phyloP scores from a whole-genome alignment of 2,888 invertebrate species.

The Tromatobia lineatoria region DNA sequence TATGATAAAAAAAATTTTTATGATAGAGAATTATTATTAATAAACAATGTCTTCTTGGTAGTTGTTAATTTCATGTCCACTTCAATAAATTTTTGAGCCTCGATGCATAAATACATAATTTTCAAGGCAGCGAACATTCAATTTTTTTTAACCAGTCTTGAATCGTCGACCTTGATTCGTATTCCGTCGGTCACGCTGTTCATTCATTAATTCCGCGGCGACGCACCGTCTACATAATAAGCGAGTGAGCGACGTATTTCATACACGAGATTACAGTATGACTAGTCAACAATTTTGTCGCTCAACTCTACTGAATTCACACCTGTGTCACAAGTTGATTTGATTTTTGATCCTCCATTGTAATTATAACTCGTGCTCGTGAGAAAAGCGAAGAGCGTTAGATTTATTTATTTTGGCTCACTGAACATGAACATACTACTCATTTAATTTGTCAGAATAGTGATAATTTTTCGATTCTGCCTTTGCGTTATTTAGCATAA shows the following conservation, averaged over 20 bases:
- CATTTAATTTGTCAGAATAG: no score
- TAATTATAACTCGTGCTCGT: constrained; percentile 7
- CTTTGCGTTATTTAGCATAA: no score
- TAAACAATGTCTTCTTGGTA: no score
- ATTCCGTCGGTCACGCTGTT: constrained; percentile 15
- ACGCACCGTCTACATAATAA: constrained; percentile 49
- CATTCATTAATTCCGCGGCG: constrained; percentile 59
- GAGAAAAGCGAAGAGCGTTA: constrained; percentile 68
- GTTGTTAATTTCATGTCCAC: background rate
- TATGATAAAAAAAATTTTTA: no score
- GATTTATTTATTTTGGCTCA: constrained; percentile 75
- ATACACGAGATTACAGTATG: constrained; percentile 30
- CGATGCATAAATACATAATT: background rate
- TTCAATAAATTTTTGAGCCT: background rate
- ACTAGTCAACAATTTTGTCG: constrained; percentile 26
- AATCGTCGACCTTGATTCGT: constrained; percentile 21
- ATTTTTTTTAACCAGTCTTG: background rate
- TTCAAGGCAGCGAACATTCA: background rate
- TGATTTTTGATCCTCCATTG: background rate
- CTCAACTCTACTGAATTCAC: background rate
- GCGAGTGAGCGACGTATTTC: constrained; percentile 20
- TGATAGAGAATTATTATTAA: no score
- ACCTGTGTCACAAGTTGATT: background rate
- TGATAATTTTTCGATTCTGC: no score
- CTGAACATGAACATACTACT: no score